Evolutionary conservation across 2,797 vertebrate genomes (phyloP).

Genomic region (Apodemus agrarius): DNA sequence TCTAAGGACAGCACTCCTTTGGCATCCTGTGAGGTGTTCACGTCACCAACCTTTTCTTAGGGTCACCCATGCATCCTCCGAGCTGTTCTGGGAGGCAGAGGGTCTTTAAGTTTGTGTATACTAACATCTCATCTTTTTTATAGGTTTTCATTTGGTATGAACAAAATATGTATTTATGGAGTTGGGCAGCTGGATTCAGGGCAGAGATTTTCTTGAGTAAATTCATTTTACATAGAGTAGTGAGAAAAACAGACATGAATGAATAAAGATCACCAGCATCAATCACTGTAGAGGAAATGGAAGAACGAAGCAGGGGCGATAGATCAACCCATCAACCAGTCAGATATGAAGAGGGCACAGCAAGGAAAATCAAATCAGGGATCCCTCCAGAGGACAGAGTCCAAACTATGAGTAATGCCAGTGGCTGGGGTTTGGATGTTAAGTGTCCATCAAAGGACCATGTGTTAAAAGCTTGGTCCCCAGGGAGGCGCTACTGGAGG

Average conservation of each 20-base stretch:
- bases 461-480: background rate
- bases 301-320: background rate
- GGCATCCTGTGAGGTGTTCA: background rate
- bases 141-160: background rate
- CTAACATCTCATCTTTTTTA: background rate
- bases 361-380: background rate
- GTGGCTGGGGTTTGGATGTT: background rate
- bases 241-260: background rate
- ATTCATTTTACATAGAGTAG: background rate
- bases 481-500: background rate
- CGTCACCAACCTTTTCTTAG: background rate
- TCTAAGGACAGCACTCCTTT: background rate
- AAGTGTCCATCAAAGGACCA: background rate
- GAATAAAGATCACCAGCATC: background rate
- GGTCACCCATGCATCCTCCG: background rate
- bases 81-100: background rate
- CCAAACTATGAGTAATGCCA: background rate
- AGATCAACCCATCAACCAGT: background rate
- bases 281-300: background rate
- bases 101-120: background rate
- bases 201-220: slow-evolving; percentile 13
- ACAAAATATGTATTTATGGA: background rate
- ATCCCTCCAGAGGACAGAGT: background rate
- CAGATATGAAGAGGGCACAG: background rate
- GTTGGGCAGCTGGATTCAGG: background rate